A percentile compares a stretch with the other conserved stretches of the same genome.
Conservation (phyloP, 2,113 vertebrate genomes). For the Eublepharis macularius region DNA sequence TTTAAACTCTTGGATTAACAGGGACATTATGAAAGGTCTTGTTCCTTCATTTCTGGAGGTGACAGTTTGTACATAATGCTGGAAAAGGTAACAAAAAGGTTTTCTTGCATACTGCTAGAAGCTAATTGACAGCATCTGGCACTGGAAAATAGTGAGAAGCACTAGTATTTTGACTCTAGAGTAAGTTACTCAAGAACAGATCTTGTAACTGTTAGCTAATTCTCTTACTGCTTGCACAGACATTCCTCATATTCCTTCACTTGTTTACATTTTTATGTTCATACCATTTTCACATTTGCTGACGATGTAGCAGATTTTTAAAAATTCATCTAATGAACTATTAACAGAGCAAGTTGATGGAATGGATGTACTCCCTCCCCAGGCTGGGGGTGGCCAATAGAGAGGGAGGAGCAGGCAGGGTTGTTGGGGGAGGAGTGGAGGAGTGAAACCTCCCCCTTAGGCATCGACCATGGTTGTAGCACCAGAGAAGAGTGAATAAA, state of each 20-base stretch:
- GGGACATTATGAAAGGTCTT: conserved; percentile 75
- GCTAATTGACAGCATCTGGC: conserved; percentile 95
- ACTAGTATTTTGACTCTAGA: conserved; percentile 74
- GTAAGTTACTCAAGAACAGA: conserved; percentile 80
- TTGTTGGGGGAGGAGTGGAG: too few relatives aligned
- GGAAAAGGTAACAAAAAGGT: conserved; percentile 72
- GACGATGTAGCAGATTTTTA: neutral
- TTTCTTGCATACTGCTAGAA: conserved; percentile 76
- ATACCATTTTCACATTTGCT: conserved; percentile 41
- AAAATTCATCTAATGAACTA: too few relatives aligned
- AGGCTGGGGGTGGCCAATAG: too few relatives aligned
- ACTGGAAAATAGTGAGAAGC: conserved; percentile 78
- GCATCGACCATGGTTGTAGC: too few relatives aligned
- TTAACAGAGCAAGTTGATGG: too few relatives aligned
- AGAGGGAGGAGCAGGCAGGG: too few relatives aligned
- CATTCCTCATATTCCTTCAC: neutral
- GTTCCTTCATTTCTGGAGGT: conserved; percentile 72
- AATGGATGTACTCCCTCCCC: too few relatives aligned
- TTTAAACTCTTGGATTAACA: conserved; percentile 74
- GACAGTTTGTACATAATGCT: conserved; percentile 71
- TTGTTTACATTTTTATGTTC: conserved; percentile 21
- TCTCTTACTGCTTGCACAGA: neutral
- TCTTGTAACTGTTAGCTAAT: conserved; percentile 71
- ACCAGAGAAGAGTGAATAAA: too few relatives aligned
- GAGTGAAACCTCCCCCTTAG: too few relatives aligned